A percentile compares a stretch with the other conserved stretches of the same genome.
phyloP scores from a whole-genome alignment of 2,113 vertebrate genomes.

The Elephas maximus region DNA sequence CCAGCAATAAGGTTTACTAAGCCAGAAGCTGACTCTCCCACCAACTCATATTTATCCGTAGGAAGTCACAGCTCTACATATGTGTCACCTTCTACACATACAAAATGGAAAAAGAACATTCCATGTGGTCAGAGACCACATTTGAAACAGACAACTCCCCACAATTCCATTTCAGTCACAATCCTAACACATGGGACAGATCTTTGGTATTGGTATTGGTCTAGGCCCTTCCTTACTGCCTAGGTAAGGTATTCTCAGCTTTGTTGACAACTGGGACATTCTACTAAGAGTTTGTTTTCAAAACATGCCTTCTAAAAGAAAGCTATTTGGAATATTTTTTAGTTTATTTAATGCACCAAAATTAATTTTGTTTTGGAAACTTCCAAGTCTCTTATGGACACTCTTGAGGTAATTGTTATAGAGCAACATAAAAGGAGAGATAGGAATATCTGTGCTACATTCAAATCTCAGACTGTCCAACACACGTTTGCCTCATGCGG shows the following conservation, averaged over 20 bases:
- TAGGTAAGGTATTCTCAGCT: neutral
- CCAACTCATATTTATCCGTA: neutral
- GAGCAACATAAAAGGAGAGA: neutral
- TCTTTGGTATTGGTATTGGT: neutral
- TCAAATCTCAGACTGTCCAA: neutral
- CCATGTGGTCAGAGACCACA: neutral
- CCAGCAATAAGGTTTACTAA: neutral
- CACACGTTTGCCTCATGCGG: neutral
- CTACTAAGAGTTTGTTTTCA: conserved; percentile 57
- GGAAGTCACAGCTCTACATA: neutral
- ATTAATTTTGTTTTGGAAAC: conserved; percentile 37
- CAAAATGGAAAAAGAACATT: neutral
- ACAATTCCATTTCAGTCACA: neutral
- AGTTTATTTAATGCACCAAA: conserved; percentile 22
- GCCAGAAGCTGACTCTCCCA: neutral
- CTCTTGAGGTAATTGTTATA: neutral
- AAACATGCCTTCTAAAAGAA: conserved; percentile 58
- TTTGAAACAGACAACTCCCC: neutral
- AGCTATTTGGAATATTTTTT: neutral
- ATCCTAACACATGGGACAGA: neutral
- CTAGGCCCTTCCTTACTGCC: neutral
- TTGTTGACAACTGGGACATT: conserved; percentile 35
- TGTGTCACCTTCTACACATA: neutral
- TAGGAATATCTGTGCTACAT: neutral
- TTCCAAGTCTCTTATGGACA: neutral